Conservation (phyloP, 2,888 invertebrate species). For the Campoletis raptor region DNA sequence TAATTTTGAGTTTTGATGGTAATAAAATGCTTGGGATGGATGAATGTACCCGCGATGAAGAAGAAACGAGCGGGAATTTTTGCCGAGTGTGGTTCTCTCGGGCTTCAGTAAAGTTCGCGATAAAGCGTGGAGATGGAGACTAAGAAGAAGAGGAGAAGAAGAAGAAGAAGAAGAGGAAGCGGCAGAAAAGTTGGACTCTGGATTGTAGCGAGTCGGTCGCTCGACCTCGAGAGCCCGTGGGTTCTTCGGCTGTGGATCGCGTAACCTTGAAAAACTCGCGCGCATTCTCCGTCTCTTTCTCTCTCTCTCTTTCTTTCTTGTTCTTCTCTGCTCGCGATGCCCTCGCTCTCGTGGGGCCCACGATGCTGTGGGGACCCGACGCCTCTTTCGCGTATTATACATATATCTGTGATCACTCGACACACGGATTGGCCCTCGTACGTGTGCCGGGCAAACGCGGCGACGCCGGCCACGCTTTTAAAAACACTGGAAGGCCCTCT, state of each 20-base stretch:
- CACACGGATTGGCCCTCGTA: conserved; percentile 27
- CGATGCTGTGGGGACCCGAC: conserved; percentile 71
- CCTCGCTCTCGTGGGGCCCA: conserved; percentile 60
- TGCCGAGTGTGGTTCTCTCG: conserved; percentile 12
- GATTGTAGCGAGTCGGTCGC: conserved; percentile 61
- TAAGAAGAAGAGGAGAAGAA: conserved; percentile 20
- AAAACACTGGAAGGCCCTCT: conserved; percentile 70
- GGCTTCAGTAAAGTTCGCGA: conserved; percentile 27
- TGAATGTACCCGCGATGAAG: background rate
- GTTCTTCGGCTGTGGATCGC: conserved; percentile 72
- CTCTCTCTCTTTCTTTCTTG: conserved; percentile 21
- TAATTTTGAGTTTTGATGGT: background rate
- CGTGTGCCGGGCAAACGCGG: conserved; percentile 60
- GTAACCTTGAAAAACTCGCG: conserved; percentile 81
- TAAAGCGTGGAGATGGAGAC: conserved; percentile 37
- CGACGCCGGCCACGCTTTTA: conserved; percentile 70
- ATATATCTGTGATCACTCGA: background rate
- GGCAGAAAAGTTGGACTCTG: conserved; percentile 67
- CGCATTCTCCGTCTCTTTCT: conserved; percentile 66
- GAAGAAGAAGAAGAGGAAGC: conserved; percentile 49
- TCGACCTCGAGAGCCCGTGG: conserved; percentile 73
- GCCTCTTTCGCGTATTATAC: conserved; percentile 27
- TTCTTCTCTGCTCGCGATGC: conserved; percentile 11
- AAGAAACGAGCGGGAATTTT: conserved; percentile 57
- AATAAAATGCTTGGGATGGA: conserved; percentile 1